Base-by-base conservation (phyloP, 2,113 vertebrate genomes). In the Phaethon lepturus region DNA sequence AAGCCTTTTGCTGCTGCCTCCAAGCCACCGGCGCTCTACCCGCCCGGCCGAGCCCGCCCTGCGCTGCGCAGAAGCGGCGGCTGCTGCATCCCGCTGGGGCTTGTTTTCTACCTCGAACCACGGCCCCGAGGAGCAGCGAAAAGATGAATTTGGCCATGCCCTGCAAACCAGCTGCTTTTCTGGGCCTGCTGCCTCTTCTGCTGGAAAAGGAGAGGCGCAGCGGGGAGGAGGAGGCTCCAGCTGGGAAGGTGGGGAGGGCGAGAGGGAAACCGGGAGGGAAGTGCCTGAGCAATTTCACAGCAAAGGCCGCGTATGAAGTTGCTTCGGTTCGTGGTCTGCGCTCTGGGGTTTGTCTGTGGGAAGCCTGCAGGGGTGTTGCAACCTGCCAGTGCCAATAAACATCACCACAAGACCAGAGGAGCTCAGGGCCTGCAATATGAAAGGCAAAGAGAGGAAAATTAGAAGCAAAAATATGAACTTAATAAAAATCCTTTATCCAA, bases 401-500 rank as follows among this genome's bases (percentile, higher is more conserved):
- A 90, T 95, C 97, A 97, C 93, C 95, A 83, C 93, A 91, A 92
- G 87, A 98, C 93, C 91, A 87, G 95, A 93, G 94, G 73, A 95
- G 35, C 28, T 83, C 84, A 63, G 69, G 86, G 85, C 90, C 94
- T 97, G 86, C 69, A 88, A 91, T 96, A 95, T 96, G 96, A 98
- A 97, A 97, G 97, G 96, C 91, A 97, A 96, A 93, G 94, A 95
- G 91, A 95, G 75, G 95, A 96, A 98, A 98, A 98, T 97, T 94
- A 97, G 97, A 97, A 95, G 96, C 42, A 95, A 97, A 96, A 98
- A 98, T 97, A 96, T 97, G 97, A 98, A 97, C 94, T 98, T 98
- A 98, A 98, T 98, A 98, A 98, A 98, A 97, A 95, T 92, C 96
- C 80, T 97, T 97, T 89, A 97, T 97, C 96, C 98, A 98, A 97